A percentile compares a stretch with the other conserved stretches of the same genome.
These are phyloP conservation scores for Iguana delicatissima DNA, from an alignment of 2,797 vertebrate species.

Conservation along the genomic window DNA sequence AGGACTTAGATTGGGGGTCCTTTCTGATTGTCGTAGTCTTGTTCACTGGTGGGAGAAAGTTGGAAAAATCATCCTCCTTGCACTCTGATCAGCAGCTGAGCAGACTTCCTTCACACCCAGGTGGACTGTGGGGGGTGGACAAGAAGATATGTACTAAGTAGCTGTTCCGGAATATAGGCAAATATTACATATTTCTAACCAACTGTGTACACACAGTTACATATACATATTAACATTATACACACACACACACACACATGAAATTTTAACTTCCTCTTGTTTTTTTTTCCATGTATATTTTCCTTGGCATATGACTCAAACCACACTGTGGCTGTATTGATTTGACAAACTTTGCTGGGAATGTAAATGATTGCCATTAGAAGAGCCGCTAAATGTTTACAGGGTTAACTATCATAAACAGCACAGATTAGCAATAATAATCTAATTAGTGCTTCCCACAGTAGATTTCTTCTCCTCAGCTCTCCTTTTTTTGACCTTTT, in stretches of 20 bases:
- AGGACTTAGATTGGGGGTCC: no score
- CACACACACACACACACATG: no score
- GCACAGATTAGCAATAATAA: not conserved
- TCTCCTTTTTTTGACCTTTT: not conserved
- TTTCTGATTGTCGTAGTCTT: no score
- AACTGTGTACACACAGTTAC: not conserved
- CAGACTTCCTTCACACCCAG: no score
- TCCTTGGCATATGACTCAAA: not conserved
- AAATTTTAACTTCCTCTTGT: not conserved
- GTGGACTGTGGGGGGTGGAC: no score
- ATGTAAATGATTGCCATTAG: not conserved
- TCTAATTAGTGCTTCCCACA: not conserved
- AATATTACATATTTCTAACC: not conserved
- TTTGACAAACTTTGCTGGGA: not conserved
- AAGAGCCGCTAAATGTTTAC: conserved; percentile 13
- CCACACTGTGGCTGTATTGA: not conserved
- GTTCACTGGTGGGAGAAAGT: no score
- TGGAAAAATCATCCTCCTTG: no score
- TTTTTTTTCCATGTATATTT: conserved; percentile 1
- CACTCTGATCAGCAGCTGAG: no score
- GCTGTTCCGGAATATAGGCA: no score
- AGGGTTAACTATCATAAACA: not conserved
- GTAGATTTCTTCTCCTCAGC: not conserved
- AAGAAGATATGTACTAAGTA: no score
- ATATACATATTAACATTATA: not conserved